Conservation (phyloP, 2,888 invertebrate genomes). For the Sarcophaga variegata region DNA sequence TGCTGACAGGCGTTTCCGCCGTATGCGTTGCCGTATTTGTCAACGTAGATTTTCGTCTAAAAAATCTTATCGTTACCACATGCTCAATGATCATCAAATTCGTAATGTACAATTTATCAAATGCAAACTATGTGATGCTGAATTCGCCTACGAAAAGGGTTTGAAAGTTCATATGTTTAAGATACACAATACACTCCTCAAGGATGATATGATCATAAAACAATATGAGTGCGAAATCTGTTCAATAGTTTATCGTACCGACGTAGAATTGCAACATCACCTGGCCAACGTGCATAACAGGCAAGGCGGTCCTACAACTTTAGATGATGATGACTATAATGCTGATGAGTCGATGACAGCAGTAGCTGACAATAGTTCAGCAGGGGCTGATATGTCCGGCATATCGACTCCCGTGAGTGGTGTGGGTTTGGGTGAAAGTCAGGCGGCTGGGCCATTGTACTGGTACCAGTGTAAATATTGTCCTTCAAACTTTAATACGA, state of each 20-base stretch:
- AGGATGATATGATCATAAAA: constrained; percentile 79
- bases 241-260: constrained; percentile 80
- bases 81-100: constrained; percentile 81
- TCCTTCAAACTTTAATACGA: constrained; percentile 81
- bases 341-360: constrained; percentile 60
- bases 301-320: constrained; percentile 75
- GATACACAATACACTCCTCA: constrained; percentile 79
- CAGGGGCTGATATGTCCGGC: constrained; percentile 63
- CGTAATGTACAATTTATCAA: constrained; percentile 81
- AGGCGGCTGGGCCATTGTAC: constrained; percentile 73
- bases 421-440: constrained; percentile 46
- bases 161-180: constrained; percentile 81
- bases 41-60: constrained; percentile 81
- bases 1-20: constrained; percentile 78
- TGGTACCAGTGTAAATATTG: constrained; percentile 82
- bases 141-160: constrained; percentile 82
- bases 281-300: constrained; percentile 80
- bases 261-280: constrained; percentile 79
- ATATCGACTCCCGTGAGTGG: constrained; percentile 69
- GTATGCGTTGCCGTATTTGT: constrained; percentile 81
- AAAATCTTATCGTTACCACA: constrained; percentile 81
- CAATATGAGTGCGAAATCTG: constrained; percentile 81
- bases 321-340: constrained; percentile 67
- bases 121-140: constrained; percentile 81
- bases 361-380: constrained; percentile 40